Conservation (phyloP, 2,797 vertebrate genomes). For the Setipinna tenuifilis region DNA sequence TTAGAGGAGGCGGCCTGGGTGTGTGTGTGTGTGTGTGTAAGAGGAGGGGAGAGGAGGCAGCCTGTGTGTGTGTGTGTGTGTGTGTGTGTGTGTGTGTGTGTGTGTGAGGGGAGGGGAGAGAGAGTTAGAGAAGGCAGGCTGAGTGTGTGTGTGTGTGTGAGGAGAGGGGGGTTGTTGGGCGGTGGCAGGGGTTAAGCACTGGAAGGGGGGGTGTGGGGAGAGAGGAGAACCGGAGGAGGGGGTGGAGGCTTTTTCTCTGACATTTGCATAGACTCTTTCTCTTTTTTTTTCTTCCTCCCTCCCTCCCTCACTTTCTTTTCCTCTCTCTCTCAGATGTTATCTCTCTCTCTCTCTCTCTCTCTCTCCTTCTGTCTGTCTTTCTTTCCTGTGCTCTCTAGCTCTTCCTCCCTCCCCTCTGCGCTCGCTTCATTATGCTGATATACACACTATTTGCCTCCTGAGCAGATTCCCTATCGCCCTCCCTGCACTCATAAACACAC, state of each 20-base stretch:
- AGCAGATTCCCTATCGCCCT: conserved; percentile 73
- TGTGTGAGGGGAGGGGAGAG: too few relatives aligned
- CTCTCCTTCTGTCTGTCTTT: not conserved
- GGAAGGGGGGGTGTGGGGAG: conserved; percentile 66
- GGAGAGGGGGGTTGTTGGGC: not conserved
- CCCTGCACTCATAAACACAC: conserved; percentile 64
- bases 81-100: too few relatives aligned
- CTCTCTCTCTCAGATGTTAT: conserved; percentile 42
- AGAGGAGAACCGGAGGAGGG: conserved; percentile 71
- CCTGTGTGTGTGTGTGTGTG: too few relatives aligned
- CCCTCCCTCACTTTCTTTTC: conserved; percentile 34
- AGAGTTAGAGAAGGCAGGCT: too few relatives aligned
- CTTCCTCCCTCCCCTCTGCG: conserved; percentile 60
- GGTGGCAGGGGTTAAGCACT: conserved; percentile 70
- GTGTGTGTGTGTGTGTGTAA: too few relatives aligned
- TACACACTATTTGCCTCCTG: conserved; percentile 82
- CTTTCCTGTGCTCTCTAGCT: conserved; percentile 38
- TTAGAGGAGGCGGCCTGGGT: too few relatives aligned
- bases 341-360: conserved; percentile 53
- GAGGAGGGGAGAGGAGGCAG: too few relatives aligned
- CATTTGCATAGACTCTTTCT: conserved; percentile 3
- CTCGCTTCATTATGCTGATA: conserved; percentile 86
- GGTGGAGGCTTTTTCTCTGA: not conserved
- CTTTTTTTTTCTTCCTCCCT: conserved; percentile 63
- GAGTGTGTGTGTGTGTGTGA: too few relatives aligned